Evolutionary conservation across 2,113 vertebrate genomes (phyloP).

Genomic region (Cyanocitta stelleri): DNA sequence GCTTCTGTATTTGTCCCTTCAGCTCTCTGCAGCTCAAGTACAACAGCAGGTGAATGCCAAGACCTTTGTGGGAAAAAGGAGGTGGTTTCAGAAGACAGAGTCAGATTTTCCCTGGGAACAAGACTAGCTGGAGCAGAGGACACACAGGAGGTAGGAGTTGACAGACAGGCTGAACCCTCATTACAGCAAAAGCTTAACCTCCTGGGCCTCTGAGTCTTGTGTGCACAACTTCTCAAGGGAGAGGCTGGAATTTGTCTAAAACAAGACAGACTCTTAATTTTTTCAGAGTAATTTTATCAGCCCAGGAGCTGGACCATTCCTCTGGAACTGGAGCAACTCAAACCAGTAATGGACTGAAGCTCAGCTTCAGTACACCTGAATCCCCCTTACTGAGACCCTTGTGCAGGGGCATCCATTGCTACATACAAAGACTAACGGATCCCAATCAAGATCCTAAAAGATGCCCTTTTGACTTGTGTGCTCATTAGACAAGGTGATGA

Average conservation of each 20-base stretch:
- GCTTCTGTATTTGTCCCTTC: neutral
- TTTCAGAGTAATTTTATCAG: neutral
- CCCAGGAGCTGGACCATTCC: neutral
- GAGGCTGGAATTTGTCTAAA: neutral
- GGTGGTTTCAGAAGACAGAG: neutral
- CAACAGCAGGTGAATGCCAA: neutral
- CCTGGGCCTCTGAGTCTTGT: too few species aligned
- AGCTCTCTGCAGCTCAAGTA: neutral
- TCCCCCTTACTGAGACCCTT: neutral
- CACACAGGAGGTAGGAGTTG: neutral
- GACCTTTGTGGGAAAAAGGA: neutral
- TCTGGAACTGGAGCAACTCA: fast-evolving
- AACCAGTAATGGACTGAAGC: neutral
- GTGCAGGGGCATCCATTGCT: neutral
- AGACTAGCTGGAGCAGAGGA: neutral
- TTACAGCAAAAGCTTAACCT: neutral
- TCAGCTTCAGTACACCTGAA: neutral
- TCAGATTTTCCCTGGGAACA: neutral
- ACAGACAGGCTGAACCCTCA: neutral
- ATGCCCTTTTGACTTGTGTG: neutral
- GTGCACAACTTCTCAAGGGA: neutral
- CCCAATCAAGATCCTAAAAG: neutral
- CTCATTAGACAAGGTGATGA: neutral
- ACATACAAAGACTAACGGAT: neutral
- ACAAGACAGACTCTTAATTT: neutral